Conservation (phyloP, 2,113 vertebrate genomes). For the Hylia prasina region DNA sequence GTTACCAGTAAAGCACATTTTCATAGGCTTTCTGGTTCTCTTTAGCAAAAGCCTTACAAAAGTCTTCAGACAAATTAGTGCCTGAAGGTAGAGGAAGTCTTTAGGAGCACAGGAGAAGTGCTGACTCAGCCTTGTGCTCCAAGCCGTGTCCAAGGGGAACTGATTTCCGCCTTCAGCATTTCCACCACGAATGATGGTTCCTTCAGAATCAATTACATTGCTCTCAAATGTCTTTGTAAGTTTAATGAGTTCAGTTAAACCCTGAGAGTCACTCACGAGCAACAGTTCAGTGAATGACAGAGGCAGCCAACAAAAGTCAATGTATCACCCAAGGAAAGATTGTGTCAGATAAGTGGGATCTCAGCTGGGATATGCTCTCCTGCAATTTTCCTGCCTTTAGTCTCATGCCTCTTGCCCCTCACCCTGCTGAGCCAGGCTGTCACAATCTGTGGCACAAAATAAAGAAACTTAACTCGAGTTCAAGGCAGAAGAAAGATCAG, state of each 20-base stretch:
- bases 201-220: constrained; percentile 61
- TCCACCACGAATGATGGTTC: constrained; percentile 1
- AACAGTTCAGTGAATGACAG: not conserved
- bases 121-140: constrained; percentile 63
- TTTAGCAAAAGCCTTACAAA: constrained; percentile 65
- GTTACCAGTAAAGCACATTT: constrained; percentile 66
- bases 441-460: too few relatives aligned
- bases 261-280: not conserved
- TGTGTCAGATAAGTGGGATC: not conserved
- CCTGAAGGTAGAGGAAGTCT: constrained; percentile 72
- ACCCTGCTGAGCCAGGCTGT: not conserved
- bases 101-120: constrained; percentile 44
- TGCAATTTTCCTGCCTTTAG: not conserved
- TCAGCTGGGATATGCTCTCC: not conserved
- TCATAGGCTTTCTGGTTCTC: constrained; percentile 70
- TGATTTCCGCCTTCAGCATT: constrained; percentile 21
- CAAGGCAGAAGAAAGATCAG: too few relatives aligned
- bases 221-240: constrained; percentile 46
- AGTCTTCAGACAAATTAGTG: constrained; percentile 71
- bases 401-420: rapidly evolving
- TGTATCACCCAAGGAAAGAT: not conserved
- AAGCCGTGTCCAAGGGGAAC: not conserved
- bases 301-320: not conserved
- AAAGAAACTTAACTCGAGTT: too few relatives aligned
- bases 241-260: constrained; percentile 51